These are phyloP conservation scores for Leptothorax acervorum DNA, from an alignment of 2,888 invertebrate genomes.

Conservation along the genomic window DNA sequence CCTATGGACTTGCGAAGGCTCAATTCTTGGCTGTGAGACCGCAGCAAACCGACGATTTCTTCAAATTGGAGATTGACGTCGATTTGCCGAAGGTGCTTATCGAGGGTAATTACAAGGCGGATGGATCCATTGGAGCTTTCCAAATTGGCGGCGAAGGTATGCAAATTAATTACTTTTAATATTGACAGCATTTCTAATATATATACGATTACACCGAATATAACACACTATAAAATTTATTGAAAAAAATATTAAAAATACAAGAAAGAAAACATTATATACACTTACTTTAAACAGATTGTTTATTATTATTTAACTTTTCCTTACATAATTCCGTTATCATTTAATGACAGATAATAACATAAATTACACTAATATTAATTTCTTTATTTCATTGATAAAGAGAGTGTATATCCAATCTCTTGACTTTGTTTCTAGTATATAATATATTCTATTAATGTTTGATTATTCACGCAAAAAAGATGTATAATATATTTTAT, in stretches of 20 bases:
- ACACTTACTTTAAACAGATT: not conserved
- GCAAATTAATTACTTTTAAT: not conserved
- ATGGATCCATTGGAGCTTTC: slow-evolving; percentile 88
- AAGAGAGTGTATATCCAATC: not conserved
- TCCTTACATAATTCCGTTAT: not conserved
- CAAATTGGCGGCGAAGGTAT: slow-evolving; percentile 89
- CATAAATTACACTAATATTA: not conserved
- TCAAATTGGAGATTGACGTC: slow-evolving; percentile 88
- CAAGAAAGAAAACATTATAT: not conserved
- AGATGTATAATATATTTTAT: not conserved
- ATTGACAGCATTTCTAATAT: not conserved
- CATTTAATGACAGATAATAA: not conserved
- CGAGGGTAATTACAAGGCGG: slow-evolving; percentile 88
- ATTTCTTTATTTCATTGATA: not conserved
- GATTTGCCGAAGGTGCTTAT: slow-evolving; percentile 87
- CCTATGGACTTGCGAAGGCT: slow-evolving; percentile 87
- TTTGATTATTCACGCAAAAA: not conserved
- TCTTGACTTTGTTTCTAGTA: not conserved
- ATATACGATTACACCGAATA: not conserved
- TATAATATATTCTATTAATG: not conserved
- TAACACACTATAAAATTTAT: not conserved
- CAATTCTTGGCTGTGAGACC: slow-evolving; percentile 88
- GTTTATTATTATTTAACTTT: not conserved
- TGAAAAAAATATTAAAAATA: not conserved
- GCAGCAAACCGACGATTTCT: slow-evolving; percentile 87